Evolutionary conservation across 2,797 vertebrate genomes (phyloP).

Genomic region (Danio aesculapii): DNA sequence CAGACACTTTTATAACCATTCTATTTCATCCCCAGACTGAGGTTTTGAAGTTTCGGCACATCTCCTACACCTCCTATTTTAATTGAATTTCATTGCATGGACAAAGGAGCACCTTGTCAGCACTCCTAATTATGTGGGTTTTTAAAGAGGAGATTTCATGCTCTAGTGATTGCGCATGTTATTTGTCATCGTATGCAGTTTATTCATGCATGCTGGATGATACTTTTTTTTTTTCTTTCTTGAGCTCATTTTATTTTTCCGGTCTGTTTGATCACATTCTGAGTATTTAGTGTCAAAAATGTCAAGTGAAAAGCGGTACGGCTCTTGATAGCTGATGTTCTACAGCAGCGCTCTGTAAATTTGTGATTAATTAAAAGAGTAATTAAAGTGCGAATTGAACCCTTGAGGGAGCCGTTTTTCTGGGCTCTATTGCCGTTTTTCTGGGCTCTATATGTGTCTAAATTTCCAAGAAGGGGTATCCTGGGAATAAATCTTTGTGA

Average conservation of each 20-base stretch:
- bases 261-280: conserved; percentile 11
- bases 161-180: conserved; percentile 2
- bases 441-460: conserved; percentile 24
- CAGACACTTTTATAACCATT: conserved; percentile 50
- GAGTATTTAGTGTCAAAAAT: conserved; percentile 1
- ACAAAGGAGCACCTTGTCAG: conserved; percentile 52
- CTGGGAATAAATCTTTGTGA: conserved; percentile 24
- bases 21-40: conserved; percentile 57
- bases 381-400: conserved; percentile 49
- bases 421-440: conserved; percentile 22
- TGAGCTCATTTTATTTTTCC: neutral
- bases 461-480: conserved; percentile 34
- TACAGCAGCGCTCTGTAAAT: conserved; percentile 14
- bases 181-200: conserved; percentile 19
- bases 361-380: conserved; percentile 50
- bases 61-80: conserved; percentile 48
- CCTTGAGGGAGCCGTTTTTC: conserved; percentile 20
- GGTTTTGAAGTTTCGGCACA: conserved; percentile 38
- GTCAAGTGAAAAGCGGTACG: neutral
- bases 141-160: conserved; percentile 26
- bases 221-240: neutral
- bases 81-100: conserved; percentile 57
- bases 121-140: conserved; percentile 49
- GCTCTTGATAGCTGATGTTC: conserved; percentile 27
- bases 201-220: neutral